A percentile compares a stretch with the other conserved stretches of the same genome.
phyloP scores from a whole-genome alignment of 2,888 invertebrate genomes.

The Halictus quadricinctus region DNA sequence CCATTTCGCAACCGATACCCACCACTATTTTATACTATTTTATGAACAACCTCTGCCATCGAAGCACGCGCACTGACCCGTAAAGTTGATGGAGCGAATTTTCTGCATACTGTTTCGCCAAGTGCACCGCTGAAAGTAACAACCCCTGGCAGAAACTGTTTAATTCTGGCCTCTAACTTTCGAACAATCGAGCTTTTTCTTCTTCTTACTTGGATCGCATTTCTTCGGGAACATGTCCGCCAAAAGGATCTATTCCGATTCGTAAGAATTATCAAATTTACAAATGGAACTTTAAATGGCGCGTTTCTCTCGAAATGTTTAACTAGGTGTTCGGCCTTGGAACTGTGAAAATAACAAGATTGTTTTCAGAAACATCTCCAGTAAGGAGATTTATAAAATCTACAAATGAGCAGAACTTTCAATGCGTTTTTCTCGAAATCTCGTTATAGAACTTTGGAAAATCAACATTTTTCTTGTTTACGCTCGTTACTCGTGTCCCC shows the following conservation, averaged over 20 bases:
- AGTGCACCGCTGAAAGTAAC: neutral
- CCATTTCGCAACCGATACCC: conserved; percentile 33
- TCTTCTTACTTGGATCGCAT: neutral
- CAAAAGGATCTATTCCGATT: too few relatives aligned
- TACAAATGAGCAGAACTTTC: neutral
- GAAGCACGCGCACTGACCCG: neutral
- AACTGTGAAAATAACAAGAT: too few relatives aligned
- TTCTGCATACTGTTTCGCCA: neutral
- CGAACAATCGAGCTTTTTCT: fast-evolving
- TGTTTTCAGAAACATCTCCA: too few relatives aligned
- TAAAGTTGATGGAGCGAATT: neutral
- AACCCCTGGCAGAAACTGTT: neutral
- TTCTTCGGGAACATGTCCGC: too few relatives aligned
- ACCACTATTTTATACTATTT: conserved; percentile 33
- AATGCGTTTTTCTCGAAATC: neutral
- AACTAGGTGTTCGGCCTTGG: too few relatives aligned
- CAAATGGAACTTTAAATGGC: too few relatives aligned
- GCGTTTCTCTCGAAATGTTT: too few relatives aligned
- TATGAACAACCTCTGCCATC: neutral
- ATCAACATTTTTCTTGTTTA: neutral
- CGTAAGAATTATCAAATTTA: too few relatives aligned
- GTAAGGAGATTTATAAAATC: neutral
- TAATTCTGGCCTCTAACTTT: neutral
- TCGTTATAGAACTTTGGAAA: neutral
- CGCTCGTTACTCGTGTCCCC: neutral